These are phyloP conservation scores for Australoheros facetus DNA, from an alignment of 2,797 vertebrate genomes.

Conservation along the genomic window DNA sequence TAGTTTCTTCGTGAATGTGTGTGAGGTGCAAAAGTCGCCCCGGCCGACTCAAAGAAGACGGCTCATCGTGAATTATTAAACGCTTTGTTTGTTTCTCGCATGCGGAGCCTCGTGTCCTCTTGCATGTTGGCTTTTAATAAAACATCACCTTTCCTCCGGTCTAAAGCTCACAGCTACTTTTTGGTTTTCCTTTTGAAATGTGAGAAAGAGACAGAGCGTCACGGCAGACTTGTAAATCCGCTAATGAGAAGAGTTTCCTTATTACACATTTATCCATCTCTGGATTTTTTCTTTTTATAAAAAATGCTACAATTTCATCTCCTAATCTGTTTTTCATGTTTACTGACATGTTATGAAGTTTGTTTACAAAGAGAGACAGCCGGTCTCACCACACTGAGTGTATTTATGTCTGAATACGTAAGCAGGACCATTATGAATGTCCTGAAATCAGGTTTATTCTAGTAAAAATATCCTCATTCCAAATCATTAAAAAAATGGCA, in stretches of 20 bases:
- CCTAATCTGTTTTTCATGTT: neutral
- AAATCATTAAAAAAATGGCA: slow-evolving; percentile 74
- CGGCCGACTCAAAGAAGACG: neutral
- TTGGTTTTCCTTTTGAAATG: neutral
- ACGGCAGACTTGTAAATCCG: neutral
- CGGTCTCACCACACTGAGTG: slow-evolving; percentile 22
- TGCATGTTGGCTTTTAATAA: slow-evolving; percentile 30
- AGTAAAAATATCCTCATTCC: slow-evolving; percentile 67
- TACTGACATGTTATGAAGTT: slow-evolving; percentile 48
- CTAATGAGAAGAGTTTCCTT: slow-evolving; percentile 11
- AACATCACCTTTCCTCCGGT: slow-evolving; percentile 17
- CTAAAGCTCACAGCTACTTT: neutral
- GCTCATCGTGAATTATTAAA: slow-evolving; percentile 27
- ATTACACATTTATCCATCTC: slow-evolving; percentile 76
- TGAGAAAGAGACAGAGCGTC: neutral
- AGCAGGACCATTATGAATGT: slow-evolving; percentile 66
- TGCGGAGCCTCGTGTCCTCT: neutral
- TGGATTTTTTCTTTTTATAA: slow-evolving; percentile 3
- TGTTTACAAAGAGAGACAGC: slow-evolving; percentile 47
- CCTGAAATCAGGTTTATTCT: slow-evolving; percentile 71
- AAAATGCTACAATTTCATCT: slow-evolving; percentile 8
- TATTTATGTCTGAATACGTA: slow-evolving; percentile 58
- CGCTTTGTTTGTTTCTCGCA: slow-evolving; percentile 14
- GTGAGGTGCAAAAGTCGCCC: neutral
- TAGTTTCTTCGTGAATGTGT: neutral